Percentiles rank a stretch among this genome's conserved stretches.
These are phyloP conservation scores for Antheraea pernyi DNA, from an alignment of 1,140 invertebrate species.

Conservation along the genomic window DNA sequence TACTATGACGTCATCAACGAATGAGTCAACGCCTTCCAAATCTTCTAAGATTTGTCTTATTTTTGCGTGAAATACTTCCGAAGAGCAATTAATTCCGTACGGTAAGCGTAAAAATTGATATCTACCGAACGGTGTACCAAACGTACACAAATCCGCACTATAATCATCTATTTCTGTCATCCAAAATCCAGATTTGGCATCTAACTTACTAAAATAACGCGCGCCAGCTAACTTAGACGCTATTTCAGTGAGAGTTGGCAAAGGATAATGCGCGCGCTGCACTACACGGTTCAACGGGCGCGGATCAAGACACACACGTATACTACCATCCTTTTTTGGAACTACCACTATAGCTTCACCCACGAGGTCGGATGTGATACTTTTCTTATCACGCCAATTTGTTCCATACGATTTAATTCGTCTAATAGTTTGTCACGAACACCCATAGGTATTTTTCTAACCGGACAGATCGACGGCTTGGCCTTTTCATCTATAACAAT, in stretches of 20 bases:
- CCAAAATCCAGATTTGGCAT: slow-evolving; percentile 31
- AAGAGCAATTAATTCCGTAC: slow-evolving; percentile 17
- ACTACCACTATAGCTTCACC: slow-evolving; percentile 26
- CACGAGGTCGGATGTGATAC: slow-evolving; percentile 20
- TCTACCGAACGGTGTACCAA: slow-evolving; percentile 16
- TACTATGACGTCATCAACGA: slow-evolving; percentile 18
- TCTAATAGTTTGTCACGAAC: slow-evolving; percentile 22
- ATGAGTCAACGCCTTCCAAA: slow-evolving; percentile 12
- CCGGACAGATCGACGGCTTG: slow-evolving; percentile 14
- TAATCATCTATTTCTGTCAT: slow-evolving; percentile 18
- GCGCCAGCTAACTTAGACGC: slow-evolving; percentile 22
- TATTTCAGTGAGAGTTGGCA: slow-evolving; percentile 32
- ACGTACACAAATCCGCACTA: slow-evolving; percentile 15
- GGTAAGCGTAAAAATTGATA: slow-evolving; percentile 20
- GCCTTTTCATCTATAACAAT: slow-evolving; percentile 19
- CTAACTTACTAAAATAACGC: slow-evolving; percentile 20
- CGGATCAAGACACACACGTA: slow-evolving; percentile 32
- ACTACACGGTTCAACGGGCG: slow-evolving; percentile 24
- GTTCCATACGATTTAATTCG: slow-evolving; percentile 20
- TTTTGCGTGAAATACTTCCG: slow-evolving; percentile 18
- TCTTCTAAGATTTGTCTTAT: slow-evolving; percentile 10
- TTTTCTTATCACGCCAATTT: slow-evolving; percentile 18
- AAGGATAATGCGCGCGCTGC: slow-evolving; percentile 25
- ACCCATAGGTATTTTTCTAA: slow-evolving; percentile 24
- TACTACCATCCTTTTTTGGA: slow-evolving; percentile 23